Base-by-base conservation (phyloP, 92 coral and sea anemone species). In the Umimayanthus chanpuru region DNA sequence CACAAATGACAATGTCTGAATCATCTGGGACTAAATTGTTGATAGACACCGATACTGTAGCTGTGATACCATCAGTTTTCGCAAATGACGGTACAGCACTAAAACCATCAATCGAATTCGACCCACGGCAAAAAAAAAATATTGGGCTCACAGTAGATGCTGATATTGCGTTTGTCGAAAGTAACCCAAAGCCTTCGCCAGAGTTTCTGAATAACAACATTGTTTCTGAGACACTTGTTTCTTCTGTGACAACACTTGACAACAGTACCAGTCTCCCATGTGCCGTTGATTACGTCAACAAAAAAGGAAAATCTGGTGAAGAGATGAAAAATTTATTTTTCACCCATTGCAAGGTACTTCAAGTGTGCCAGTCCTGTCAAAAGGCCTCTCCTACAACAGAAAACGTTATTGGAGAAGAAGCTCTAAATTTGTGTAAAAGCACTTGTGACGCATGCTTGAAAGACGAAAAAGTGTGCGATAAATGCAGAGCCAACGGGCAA, bases 231-330 rank as follows among this genome's bases (percentile, higher is more conserved):
- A 76, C 74, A 43, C 67, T 88, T 65, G 90, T 88, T 88, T 88
- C 88, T 55, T 88, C 91, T 12, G 85, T 81, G 73, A 88, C 91
- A 53, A 73, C 88, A 20, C 55, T 89, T 26, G 88, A 89, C 80
- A 89, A 82, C 84, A 89, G 88, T 70, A 81, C 83, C 91, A 89
- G 83, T 70, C 72, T 89, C 21, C 91, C 83, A 32, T 89, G 91
- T 82, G 88, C 77, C n/a, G 88, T 74, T 85, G 68, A 89, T 82
- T 89, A 82, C 49, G 83, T 82, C 43, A 74, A 65, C 81, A 82
- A 89, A 84, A 78, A 39, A 25, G 85, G 88, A 18, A 89, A 89
- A 73, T 73, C 91, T 66, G 91, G 91, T 72, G 88, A 89, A 82
- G 91, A 89, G 38, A 89, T 89, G 74, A 86, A 81, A 81, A 89